These are phyloP conservation scores for Chaetoderma sp. DNA, from an alignment of 2,888 invertebrate species.

Conservation along the genomic window DNA sequence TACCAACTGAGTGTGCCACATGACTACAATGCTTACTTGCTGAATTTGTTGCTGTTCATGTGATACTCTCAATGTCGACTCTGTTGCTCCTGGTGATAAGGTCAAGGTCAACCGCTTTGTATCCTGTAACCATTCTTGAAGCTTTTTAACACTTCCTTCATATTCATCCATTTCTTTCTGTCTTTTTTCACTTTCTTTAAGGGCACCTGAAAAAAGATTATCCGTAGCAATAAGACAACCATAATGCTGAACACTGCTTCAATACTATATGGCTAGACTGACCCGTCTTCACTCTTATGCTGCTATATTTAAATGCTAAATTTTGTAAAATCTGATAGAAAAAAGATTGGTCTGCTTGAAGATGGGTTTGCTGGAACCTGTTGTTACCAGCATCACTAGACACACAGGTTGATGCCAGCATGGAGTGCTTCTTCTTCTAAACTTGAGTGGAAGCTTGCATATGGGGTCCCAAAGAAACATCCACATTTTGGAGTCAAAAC, in stretches of 20 bases:
- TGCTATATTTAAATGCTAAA: too few relatives aligned
- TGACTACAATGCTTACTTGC: slow-evolving; percentile 39
- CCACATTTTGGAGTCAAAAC: too few relatives aligned
- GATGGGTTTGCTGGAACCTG: too few relatives aligned
- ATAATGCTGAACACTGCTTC: background rate
- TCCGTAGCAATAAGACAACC: background rate
- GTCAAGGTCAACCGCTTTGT: slow-evolving; percentile 51
- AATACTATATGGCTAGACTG: too few relatives aligned
- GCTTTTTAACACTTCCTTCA: slow-evolving; percentile 49
- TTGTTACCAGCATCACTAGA: too few relatives aligned
- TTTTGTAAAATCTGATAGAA: too few relatives aligned
- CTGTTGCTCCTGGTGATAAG: slow-evolving; percentile 31
- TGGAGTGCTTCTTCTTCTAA: too few relatives aligned
- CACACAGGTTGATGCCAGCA: too few relatives aligned
- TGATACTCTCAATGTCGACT: slow-evolving; percentile 30
- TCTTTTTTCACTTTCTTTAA: slow-evolving; percentile 56
- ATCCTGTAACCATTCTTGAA: slow-evolving; percentile 60
- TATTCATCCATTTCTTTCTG: slow-evolving; percentile 56
- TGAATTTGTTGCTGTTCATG: slow-evolving; percentile 44
- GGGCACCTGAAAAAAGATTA: slow-evolving; percentile 32
- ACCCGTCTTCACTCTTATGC: too few relatives aligned
- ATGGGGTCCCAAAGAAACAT: too few relatives aligned
- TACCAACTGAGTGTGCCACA: background rate
- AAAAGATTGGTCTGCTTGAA: too few relatives aligned
- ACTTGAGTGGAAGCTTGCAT: too few relatives aligned